Evolutionary conservation across 1,140 invertebrate genomes (phyloP), one percentile per base, ranked within the genome.

Genomic region (Trachymyrmex septentrionalis): DNA sequence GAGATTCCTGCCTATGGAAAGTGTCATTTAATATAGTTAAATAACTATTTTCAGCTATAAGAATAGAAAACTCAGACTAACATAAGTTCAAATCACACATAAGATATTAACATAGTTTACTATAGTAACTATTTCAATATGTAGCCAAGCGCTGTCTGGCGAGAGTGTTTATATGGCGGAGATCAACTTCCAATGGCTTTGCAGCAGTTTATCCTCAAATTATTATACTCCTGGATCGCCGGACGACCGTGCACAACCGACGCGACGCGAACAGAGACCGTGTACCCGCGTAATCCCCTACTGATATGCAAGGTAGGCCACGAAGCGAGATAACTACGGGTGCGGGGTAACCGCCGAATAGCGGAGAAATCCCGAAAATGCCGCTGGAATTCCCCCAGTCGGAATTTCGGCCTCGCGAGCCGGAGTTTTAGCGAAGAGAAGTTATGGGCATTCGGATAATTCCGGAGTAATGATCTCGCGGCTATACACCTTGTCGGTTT

Each of bases 331-430:
- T 87, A 85, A 89, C 86, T 81, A 63, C 59, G 85, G 66, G 59
- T 19, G 16, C 71, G 50, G 67, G 72, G 59, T 66, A 63, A 66
- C 76, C 88, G 24, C 19, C 53, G 84, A 64, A 63, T 76, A 82
- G 57, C 85, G 73, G 55, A 27, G 78, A 90, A 90, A 89, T 89
- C 88, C 87, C 73, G 85, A 87, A 89, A 90, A 90, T 90, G 85
- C 85, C 66, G 72, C 30, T 34, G 88, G 76, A 89, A 90, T 87
- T 87, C 73, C 55, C 53, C 24, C 55, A 64, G 76, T 55, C 30
- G 69, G 75, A 82, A 88, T 89, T 64, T 76, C 66, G 34, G 48
- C 57, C n/a, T 6, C 72, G 44, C 55, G 55, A 34, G 24, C 57
- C 24, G 48, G 86, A 89, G 71, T 89, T 89, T 89, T 80, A 66